phyloP scores from a whole-genome alignment of 2,797 vertebrate genomes.

The Chaetophractus vellerosus region DNA sequence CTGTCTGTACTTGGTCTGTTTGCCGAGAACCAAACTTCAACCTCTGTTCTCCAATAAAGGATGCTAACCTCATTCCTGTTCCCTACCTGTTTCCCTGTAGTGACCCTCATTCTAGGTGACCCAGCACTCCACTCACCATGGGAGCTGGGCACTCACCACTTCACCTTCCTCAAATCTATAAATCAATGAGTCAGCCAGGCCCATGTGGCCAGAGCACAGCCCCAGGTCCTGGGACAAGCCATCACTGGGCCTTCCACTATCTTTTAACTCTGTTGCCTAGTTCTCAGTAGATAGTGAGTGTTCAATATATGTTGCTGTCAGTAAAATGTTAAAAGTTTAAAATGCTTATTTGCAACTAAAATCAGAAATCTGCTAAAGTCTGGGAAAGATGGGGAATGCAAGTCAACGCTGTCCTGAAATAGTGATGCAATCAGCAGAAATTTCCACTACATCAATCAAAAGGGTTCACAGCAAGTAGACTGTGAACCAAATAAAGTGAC shows the following conservation, averaged over 20 bases:
- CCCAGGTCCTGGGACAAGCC: not conserved
- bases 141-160: not conserved
- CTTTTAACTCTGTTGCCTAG: not conserved
- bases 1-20: not conserved
- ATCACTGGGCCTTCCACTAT: not conserved
- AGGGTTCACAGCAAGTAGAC: constrained; percentile 55
- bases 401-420: constrained; percentile 59
- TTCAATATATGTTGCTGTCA: not conserved
- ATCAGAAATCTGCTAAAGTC: constrained; percentile 34
- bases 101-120: not conserved
- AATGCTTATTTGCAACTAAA: constrained; percentile 61
- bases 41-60: not conserved
- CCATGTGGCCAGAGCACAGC: not conserved
- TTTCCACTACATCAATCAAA: constrained; percentile 79
- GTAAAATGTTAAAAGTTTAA: constrained; percentile 44
- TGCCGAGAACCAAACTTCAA: not conserved
- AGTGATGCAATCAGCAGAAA: constrained; percentile 76
- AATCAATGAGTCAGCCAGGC: not conserved
- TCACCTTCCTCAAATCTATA: not conserved
- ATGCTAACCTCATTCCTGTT: not conserved
- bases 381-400: constrained; percentile 29
- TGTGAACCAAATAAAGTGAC: constrained; percentile 73
- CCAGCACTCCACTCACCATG: not conserved
- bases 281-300: not conserved
- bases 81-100: not conserved